Percentiles rank a stretch among this genome's conserved stretches.
Conservation (phyloP, 2,113 vertebrate genomes). For the Gadus chalcogrammus region DNA sequence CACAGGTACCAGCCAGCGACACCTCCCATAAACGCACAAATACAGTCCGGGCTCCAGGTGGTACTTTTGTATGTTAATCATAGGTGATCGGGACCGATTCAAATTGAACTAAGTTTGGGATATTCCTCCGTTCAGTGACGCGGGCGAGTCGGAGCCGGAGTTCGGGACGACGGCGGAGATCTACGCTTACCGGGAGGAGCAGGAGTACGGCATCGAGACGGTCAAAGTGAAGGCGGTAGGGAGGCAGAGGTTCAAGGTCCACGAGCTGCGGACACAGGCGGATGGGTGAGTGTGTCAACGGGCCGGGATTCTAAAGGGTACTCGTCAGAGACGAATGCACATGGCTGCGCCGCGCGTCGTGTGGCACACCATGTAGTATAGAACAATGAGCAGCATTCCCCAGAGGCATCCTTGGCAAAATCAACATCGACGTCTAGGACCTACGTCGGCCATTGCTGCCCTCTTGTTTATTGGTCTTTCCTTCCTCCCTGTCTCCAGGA, state of each 20-base stretch:
- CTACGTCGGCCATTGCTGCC: neutral
- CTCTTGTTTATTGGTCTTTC: neutral
- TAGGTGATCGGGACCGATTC: no score
- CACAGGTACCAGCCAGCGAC: slow-evolving; percentile 77
- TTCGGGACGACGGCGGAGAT: slow-evolving; percentile 98
- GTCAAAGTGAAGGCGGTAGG: slow-evolving; percentile 98
- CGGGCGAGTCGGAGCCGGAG: slow-evolving; percentile 79
- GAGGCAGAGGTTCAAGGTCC: slow-evolving; percentile 94
- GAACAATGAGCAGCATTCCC: neutral
- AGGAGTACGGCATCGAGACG: slow-evolving; percentile 93
- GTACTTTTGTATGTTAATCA: neutral
- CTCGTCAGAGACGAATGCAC: no score
- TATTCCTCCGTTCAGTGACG: slow-evolving; percentile 65
- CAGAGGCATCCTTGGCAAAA: neutral
- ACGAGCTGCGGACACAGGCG: slow-evolving; percentile 92
- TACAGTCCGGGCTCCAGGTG: neutral
- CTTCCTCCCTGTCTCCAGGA: slow-evolving; percentile 65
- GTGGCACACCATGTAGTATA: no score
- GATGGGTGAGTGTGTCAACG: slow-evolving; percentile 84
- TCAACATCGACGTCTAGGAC: neutral
- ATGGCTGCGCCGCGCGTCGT: neutral
- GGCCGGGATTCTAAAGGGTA: slow-evolving; percentile 12
- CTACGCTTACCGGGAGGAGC: slow-evolving; percentile 93
- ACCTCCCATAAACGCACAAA: neutral
- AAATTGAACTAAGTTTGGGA: neutral